Conservation (phyloP, 2,113 vertebrate species). For the Leuciscus idus region DNA sequence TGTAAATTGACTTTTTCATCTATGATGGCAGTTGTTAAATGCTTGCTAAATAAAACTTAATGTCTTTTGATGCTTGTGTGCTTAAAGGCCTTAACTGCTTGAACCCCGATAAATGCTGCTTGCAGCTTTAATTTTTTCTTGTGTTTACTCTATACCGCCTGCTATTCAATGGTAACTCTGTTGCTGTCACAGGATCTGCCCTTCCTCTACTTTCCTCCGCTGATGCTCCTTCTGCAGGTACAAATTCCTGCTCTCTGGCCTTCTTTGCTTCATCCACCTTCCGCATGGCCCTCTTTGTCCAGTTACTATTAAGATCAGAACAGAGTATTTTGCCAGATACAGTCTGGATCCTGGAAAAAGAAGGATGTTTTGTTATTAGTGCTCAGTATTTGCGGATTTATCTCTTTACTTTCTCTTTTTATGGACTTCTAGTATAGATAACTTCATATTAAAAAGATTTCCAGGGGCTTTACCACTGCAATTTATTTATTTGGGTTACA, state of each 20-base stretch:
- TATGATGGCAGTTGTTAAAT: too few relatives aligned
- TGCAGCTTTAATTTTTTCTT: too few relatives aligned
- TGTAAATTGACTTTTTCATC: too few relatives aligned
- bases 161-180: neutral
- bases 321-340: neutral
- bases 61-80: too few relatives aligned
- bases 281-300: constrained; percentile 38
- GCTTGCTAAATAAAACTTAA: too few relatives aligned
- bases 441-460: neutral
- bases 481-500: neutral
- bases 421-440: neutral
- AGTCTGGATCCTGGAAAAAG: constrained; percentile 58
- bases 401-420: neutral
- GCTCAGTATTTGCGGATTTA: neutral
- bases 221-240: neutral
- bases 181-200: neutral
- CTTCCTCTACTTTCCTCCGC: neutral
- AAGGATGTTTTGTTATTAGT: neutral
- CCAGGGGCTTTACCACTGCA: neutral
- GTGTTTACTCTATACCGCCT: neutral
- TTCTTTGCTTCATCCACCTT: constrained; percentile 47
- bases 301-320: constrained; percentile 30
- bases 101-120: too few relatives aligned
- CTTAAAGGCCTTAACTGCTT: too few relatives aligned
- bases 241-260: neutral